Evolutionary conservation across 2,888 invertebrate species (phyloP).

Genomic region (Lutraria lutraria): DNA sequence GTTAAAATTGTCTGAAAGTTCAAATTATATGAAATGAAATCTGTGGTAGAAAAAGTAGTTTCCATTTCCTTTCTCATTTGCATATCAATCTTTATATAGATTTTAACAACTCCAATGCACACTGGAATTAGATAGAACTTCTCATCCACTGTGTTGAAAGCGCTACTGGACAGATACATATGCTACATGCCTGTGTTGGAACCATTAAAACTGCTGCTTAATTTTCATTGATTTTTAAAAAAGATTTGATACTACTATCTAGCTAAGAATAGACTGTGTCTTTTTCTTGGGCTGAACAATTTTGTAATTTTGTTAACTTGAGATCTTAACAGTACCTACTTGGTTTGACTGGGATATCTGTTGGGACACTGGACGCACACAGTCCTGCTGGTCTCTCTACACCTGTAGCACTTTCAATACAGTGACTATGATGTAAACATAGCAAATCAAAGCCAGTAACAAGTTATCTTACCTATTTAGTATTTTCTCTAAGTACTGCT

Average conservation of each 20-base stretch:
- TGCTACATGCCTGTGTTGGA: neutral
- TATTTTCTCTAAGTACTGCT: conserved; percentile 47
- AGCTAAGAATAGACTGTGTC: too few species aligned
- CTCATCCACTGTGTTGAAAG: conserved; percentile 22
- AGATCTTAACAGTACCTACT: too few species aligned
- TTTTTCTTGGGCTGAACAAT: too few species aligned
- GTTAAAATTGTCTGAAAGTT: conserved; percentile 3
- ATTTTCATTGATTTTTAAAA: neutral
- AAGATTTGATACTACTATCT: too few species aligned
- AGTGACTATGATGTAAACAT: conserved; percentile 4
- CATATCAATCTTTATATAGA: conserved; percentile 41
- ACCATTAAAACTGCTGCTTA: neutral
- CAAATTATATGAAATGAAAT: neutral
- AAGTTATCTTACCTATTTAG: conserved; percentile 33
- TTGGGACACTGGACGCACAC: too few species aligned
- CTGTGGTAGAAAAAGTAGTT: neutral
- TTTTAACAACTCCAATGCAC: conserved; percentile 50
- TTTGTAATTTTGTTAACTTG: too few species aligned
- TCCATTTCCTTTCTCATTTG: conserved; percentile 27
- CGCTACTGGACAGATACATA: neutral
- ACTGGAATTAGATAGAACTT: conserved; percentile 58
- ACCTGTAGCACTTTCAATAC: neutral
- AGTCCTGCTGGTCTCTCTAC: neutral
- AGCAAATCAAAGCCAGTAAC: conserved; percentile 28
- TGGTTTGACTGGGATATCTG: too few species aligned